A percentile compares a stretch with the other conserved stretches of the same genome.
phyloP scores from a whole-genome alignment of 1,140 invertebrate species.

The Helicoverpa zea region DNA sequence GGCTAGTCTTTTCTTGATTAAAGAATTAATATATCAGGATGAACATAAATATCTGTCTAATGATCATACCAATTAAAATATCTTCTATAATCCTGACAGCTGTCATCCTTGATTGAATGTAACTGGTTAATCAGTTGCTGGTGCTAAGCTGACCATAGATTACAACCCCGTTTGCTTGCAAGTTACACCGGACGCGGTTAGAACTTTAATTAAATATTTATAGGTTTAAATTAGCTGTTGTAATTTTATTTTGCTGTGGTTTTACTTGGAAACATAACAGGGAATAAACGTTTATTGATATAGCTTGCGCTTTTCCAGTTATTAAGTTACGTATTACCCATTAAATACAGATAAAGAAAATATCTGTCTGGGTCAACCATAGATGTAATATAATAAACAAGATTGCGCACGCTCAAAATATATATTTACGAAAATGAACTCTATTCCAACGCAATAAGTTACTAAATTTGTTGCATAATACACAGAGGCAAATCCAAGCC shows the following conservation, averaged over 20 bases:
- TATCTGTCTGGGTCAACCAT: not conserved
- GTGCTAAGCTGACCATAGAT: conserved; percentile 33
- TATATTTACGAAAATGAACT: too few species aligned
- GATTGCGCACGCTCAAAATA: too few species aligned
- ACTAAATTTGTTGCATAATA: too few species aligned
- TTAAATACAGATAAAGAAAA: not conserved
- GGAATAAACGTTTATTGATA: too few species aligned
- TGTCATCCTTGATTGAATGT: not conserved
- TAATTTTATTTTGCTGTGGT: not conserved
- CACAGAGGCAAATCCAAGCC: too few species aligned
- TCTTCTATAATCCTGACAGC: not conserved
- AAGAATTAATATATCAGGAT: too few species aligned
- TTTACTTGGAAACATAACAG: not conserved
- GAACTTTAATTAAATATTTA: conserved; percentile 20
- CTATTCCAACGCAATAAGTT: too few species aligned
- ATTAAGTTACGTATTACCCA: too few species aligned
- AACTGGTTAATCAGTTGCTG: conserved; percentile 21
- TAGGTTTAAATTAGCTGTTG: not conserved
- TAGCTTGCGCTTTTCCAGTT: too few species aligned
- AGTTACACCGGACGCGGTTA: conserved; percentile 13
- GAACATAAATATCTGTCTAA: not conserved
- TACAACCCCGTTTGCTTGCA: not conserved
- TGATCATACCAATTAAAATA: not conserved
- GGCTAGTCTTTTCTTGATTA: not conserved
- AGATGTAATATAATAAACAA: too few species aligned